phyloP scores from a whole-genome alignment of 1,140 invertebrate species.

The Aplysia californica region DNA sequence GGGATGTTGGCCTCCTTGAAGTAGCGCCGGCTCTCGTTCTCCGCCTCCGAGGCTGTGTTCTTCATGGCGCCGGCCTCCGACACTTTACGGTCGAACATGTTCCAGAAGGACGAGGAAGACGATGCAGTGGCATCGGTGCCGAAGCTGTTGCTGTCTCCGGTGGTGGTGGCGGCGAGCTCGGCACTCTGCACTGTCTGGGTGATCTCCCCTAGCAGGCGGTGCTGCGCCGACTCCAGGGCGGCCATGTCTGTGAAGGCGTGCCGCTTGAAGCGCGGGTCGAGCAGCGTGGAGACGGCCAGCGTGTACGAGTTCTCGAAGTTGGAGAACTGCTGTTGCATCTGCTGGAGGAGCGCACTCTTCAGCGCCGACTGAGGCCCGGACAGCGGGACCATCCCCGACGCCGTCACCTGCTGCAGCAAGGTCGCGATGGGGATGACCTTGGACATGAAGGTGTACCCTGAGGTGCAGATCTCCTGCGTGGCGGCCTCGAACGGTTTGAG shows the following conservation, averaged over 20 bases:
- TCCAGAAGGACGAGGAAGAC: constrained; percentile 16
- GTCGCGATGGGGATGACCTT: constrained; percentile 22
- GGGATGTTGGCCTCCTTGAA: constrained; percentile 28
- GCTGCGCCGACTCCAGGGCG: constrained; percentile 11
- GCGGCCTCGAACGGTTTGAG: constrained; percentile 21
- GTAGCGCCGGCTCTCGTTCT: constrained; percentile 18
- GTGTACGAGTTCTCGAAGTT: constrained; percentile 15
- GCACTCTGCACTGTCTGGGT: constrained; percentile 2
- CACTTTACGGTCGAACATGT: constrained; percentile 28
- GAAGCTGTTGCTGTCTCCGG: neutral
- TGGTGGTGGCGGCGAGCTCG: neutral
- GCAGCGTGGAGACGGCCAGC: constrained; percentile 13
- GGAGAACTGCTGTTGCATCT: constrained; percentile 20
- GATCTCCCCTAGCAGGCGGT: constrained; percentile 2
- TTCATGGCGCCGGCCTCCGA: constrained; percentile 24
- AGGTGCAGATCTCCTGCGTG: constrained; percentile 15
- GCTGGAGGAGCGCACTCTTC: constrained; percentile 24
- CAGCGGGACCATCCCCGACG: constrained; percentile 1
- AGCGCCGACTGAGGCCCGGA: constrained; percentile 24
- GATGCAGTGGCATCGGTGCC: neutral
- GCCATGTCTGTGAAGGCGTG: constrained; percentile 22
- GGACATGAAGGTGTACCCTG: constrained; percentile 25
- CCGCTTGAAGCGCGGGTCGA: constrained; percentile 22
- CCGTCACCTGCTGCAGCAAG: constrained; percentile 16
- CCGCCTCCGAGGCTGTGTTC: constrained; percentile 11